A percentile compares a stretch with the other conserved stretches of the same genome.
Evolutionary conservation across 2,797 vertebrate species (phyloP).

Genomic region (Poecilia wingei): DNA sequence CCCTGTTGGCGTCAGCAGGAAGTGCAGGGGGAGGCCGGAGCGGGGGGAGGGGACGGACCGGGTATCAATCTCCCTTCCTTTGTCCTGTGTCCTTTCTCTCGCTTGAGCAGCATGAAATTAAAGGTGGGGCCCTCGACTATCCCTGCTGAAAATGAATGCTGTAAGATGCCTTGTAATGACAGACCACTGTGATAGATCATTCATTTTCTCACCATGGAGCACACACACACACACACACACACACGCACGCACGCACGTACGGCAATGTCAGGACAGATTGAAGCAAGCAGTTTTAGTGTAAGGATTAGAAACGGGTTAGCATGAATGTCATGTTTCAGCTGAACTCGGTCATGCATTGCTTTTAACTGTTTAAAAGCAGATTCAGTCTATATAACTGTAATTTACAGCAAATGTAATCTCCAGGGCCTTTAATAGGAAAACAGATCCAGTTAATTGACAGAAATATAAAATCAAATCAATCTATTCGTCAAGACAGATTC

Average conservation of each 20-base stretch:
- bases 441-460: not conserved
- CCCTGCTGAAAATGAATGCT: constrained; percentile 74
- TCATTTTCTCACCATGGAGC: constrained; percentile 66
- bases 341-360: not conserved
- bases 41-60: constrained; percentile 21
- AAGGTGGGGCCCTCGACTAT: constrained; percentile 76
- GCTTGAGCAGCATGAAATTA: constrained; percentile 83
- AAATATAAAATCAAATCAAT: not conserved
- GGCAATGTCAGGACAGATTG: constrained; percentile 27
- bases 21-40: constrained; percentile 45
- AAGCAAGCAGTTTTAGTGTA: constrained; percentile 19
- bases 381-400: not conserved
- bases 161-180: constrained; percentile 80
- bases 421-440: not conserved
- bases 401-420: not conserved
- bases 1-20: constrained; percentile 60
- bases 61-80: constrained; percentile 80
- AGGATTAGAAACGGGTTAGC: constrained; percentile 4
- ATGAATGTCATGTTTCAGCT: constrained; percentile 6
- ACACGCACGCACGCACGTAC: not conserved
- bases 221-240: constrained; percentile 19
- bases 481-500: not conserved
- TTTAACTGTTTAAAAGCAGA: not conserved
- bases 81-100: constrained; percentile 79
- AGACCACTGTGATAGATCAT: constrained; percentile 71